Conservation (phyloP, 2,888 invertebrate species). For the Crocallis elinguaria region DNA sequence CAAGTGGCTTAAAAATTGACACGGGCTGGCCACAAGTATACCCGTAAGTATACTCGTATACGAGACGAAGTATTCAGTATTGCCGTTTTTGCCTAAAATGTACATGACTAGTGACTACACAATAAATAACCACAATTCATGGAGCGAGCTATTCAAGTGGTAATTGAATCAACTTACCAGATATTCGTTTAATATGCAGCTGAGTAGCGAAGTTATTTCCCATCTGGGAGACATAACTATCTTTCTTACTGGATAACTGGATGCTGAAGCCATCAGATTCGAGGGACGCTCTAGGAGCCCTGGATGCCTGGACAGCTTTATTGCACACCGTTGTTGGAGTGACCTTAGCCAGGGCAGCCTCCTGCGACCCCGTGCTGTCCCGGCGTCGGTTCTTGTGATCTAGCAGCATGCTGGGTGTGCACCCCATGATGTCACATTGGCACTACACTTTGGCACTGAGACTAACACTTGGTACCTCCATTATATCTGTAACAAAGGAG, state of each 20-base stretch:
- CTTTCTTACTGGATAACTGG: slow-evolving; percentile 79
- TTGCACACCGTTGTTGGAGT: slow-evolving; percentile 75
- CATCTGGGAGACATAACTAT: slow-evolving; percentile 83
- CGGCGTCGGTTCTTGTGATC: slow-evolving; percentile 85
- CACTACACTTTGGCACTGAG: slow-evolving; percentile 78
- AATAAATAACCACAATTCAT: too few relatives aligned
- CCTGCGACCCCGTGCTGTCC: slow-evolving; percentile 81
- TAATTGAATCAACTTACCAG: slow-evolving; percentile 62
- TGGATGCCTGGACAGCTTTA: slow-evolving; percentile 75
- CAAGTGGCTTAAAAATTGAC: too few relatives aligned
- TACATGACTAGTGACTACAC: too few relatives aligned
- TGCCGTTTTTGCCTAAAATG: too few relatives aligned
- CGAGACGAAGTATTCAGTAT: too few relatives aligned
- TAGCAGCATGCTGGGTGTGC: slow-evolving; percentile 86
- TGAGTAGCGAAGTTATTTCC: slow-evolving; percentile 82
- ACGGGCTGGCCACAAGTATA: too few relatives aligned
- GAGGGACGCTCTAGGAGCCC: slow-evolving; percentile 76
- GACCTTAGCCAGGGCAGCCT: slow-evolving; percentile 76
- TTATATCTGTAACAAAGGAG: slow-evolving; percentile 68
- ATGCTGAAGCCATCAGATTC: slow-evolving; percentile 82
- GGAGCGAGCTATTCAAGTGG: background rate
- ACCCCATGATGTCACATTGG: slow-evolving; percentile 80
- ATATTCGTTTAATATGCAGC: slow-evolving; percentile 80
- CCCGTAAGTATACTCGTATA: too few relatives aligned
- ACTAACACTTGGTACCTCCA: slow-evolving; percentile 58